These are phyloP conservation scores for Carollia perspicillata DNA, from an alignment of 2,113 vertebrate species.

Conservation along the genomic window DNA sequence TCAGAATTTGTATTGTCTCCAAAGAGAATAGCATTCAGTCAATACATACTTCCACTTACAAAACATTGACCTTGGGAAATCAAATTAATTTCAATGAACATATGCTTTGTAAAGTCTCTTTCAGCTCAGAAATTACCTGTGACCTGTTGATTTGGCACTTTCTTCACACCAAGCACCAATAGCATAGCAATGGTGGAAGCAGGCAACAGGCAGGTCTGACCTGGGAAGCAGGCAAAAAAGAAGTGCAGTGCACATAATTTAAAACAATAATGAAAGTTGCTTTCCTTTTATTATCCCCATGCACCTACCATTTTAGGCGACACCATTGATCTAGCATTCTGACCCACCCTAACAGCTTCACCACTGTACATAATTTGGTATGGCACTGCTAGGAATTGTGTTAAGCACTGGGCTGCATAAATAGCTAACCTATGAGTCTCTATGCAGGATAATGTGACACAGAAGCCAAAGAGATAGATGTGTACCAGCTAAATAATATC, in stretches of 20 bases:
- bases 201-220: neutral
- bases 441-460: neutral
- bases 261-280: neutral
- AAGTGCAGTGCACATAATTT: neutral
- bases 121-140: neutral
- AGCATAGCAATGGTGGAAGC: neutral
- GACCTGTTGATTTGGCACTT: neutral
- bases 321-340: neutral
- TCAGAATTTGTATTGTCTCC: neutral
- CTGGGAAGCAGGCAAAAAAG: neutral
- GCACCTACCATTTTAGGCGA: neutral
- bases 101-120: neutral
- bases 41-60: neutral
- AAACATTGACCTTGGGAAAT: neutral
- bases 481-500: neutral
- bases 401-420: neutral
- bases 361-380: neutral
- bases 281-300: neutral
- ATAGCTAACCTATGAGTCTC: neutral
- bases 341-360: no score
- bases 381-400: no score
- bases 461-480: neutral
- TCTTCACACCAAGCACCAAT: neutral
- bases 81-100: neutral
- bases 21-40: neutral